Evolutionary conservation across 2,113 vertebrate genomes (phyloP).

Genomic region (Zosterops japonicus): DNA sequence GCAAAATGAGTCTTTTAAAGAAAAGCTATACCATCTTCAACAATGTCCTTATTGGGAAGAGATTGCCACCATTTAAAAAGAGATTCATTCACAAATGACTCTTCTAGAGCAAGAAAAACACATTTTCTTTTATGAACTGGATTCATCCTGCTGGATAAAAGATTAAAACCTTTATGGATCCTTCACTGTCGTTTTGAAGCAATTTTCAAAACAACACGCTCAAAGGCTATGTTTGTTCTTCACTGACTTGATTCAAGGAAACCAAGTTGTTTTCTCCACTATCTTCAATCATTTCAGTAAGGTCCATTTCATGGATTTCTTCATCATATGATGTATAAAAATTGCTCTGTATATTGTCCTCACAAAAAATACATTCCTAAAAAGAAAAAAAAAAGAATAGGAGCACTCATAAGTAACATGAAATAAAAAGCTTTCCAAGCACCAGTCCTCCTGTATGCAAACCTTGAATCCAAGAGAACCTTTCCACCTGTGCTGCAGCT

Average conservation of each 20-base stretch:
- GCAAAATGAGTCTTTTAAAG: slow-evolving; percentile 49
- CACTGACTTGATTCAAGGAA: slow-evolving; percentile 25
- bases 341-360: slow-evolving; percentile 61
- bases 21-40: slow-evolving; percentile 64
- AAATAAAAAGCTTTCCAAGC: not conserved
- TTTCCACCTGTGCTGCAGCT: not conserved
- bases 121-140: not conserved
- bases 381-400: not conserved
- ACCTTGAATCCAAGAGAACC: not conserved
- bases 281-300: slow-evolving; percentile 75
- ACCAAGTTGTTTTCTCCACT: slow-evolving; percentile 53
- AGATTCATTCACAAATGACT: slow-evolving; percentile 60
- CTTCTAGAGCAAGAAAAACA: slow-evolving; percentile 64
- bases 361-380: slow-evolving; percentile 90
- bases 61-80: slow-evolving; percentile 63
- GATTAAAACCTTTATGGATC: not conserved
- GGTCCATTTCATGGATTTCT: slow-evolving; percentile 78
- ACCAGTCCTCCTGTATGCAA: not conserved
- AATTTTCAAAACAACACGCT: not conserved
- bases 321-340: slow-evolving; percentile 70
- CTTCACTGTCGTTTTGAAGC: not conserved
- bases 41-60: slow-evolving; percentile 63
- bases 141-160: slow-evolving; percentile 52
- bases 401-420: not conserved
- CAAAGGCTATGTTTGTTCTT: slow-evolving; percentile 59